Percentiles rank a stretch among this genome's conserved stretches.
These are phyloP conservation scores for Marmota flaviventris DNA, from an alignment of 2,113 vertebrate genomes.

Conservation along the genomic window DNA sequence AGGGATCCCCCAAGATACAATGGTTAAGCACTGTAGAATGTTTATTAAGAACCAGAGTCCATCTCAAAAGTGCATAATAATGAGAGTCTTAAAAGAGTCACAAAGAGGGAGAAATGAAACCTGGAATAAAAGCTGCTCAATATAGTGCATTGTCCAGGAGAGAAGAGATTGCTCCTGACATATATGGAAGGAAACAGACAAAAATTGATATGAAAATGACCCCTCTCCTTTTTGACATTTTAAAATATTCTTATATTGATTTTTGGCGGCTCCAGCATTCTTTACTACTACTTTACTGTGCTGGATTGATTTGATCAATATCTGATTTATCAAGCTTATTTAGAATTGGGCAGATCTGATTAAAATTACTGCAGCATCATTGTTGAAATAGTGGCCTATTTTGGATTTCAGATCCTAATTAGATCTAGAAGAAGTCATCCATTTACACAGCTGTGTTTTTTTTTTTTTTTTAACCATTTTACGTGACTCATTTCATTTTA, in stretches of 20 bases:
- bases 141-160: conserved; percentile 69
- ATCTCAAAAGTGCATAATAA: conserved; percentile 55
- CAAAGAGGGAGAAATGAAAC: conserved; percentile 61
- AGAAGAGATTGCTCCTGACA: conserved; percentile 81
- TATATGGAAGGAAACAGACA: conserved; percentile 83
- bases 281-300: conserved; percentile 82
- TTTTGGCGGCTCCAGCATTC: conserved; percentile 87
- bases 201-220: conserved; percentile 88
- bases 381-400: conserved; percentile 87
- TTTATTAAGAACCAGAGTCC: conserved; percentile 67
- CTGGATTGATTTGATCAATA: conserved; percentile 85
- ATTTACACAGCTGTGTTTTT: conserved; percentile 77
- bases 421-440: conserved; percentile 80
- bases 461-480: conserved; percentile 59
- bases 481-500: conserved; percentile 73
- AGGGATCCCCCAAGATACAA: conserved; percentile 51
- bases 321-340: conserved; percentile 88
- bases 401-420: conserved; percentile 85
- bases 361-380: conserved; percentile 87
- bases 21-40: conserved; percentile 53
- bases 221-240: conserved; percentile 86
- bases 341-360: conserved; percentile 86
- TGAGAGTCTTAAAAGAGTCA: conserved; percentile 41
- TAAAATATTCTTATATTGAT: conserved; percentile 90
- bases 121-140: conserved; percentile 74